Percentiles rank a stretch among this genome's conserved stretches.
Evolutionary conservation across 2,797 vertebrate genomes (phyloP).

Genomic region (Characodon lateralis): DNA sequence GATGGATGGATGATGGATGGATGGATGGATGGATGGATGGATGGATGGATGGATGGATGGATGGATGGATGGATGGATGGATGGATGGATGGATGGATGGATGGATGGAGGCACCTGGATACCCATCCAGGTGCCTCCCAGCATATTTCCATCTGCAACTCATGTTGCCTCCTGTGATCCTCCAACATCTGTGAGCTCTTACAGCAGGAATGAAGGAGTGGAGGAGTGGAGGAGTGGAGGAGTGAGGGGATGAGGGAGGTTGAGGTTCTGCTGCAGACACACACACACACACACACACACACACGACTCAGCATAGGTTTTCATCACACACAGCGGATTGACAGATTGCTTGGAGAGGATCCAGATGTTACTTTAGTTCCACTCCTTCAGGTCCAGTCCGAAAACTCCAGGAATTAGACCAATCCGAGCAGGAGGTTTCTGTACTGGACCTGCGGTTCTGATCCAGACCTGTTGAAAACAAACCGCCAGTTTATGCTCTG

Average conservation of each 20-base stretch:
- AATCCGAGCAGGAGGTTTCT: not conserved
- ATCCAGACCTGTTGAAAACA: not conserved
- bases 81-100: no score
- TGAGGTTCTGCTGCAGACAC: not conserved
- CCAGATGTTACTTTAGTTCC: not conserved
- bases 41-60: no score
- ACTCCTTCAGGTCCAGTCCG: not conserved
- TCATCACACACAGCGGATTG: no score
- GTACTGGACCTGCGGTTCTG: not conserved
- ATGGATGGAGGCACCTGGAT: no score
- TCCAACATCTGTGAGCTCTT: not conserved
- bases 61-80: no score
- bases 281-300: not conserved
- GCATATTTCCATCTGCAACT: no score
- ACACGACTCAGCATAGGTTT: not conserved
- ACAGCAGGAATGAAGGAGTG: slow-evolving; percentile 1
- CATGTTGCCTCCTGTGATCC: not conserved
- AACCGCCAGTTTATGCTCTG: not conserved
- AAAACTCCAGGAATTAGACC: not conserved
- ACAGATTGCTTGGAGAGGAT: not conserved
- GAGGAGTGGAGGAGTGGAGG: no score
- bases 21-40: no score
- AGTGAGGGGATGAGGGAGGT: not conserved
- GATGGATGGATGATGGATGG: no score
- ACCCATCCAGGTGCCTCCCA: not conserved